Base-by-base conservation (phyloP, 2,113 vertebrate genomes). In the Charadrius vociferus region DNA sequence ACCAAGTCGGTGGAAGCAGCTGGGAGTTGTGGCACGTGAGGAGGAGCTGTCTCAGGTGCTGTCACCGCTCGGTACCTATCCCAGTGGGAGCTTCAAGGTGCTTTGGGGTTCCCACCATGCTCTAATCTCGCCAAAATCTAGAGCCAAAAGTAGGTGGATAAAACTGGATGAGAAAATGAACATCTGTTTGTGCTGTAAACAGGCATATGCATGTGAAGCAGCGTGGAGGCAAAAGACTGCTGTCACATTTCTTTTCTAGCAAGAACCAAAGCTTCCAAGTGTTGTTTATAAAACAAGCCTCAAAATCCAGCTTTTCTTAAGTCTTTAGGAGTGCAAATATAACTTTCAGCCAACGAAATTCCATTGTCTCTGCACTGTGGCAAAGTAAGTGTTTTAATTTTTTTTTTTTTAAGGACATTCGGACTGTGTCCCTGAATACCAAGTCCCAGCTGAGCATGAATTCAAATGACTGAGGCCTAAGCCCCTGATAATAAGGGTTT, bases 261-360 rank as follows among this genome's bases (percentile, higher is more conserved):
- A 0, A 68, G 73, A 89, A 66, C 49, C 50, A 85, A 93, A 92
- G 78, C 50, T 26, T 93, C 62, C 73, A 79, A 95, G 68, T 59
- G 81, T 53, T 95, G 93, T 95, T 96, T 95, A 80, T 90, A 88
- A 96, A 97, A 95, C 94, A 96, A 93, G 14, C 10, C 53, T 93
- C 77, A 91, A 93, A 89, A 90, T 87, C 86, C 91, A 91, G 73
- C 85, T 96, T 97, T 91, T 85, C 88, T 77, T 27, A 87, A 85
- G 75, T 66, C 88, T 95, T 94, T 75, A 84, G 49, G 78, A 93
- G 81, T 77, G 70, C 73, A 97, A 95, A 93, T 94, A 95, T 89
- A 89, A 74, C 53, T 90, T 85, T 65, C 58, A 90, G 86, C 75
- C 91, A 96, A 77, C 0, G 0, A 91, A 91, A 87, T 95, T 82